Conservation (phyloP, 2,113 vertebrate species). For the Chloropsis hardwickii region DNA sequence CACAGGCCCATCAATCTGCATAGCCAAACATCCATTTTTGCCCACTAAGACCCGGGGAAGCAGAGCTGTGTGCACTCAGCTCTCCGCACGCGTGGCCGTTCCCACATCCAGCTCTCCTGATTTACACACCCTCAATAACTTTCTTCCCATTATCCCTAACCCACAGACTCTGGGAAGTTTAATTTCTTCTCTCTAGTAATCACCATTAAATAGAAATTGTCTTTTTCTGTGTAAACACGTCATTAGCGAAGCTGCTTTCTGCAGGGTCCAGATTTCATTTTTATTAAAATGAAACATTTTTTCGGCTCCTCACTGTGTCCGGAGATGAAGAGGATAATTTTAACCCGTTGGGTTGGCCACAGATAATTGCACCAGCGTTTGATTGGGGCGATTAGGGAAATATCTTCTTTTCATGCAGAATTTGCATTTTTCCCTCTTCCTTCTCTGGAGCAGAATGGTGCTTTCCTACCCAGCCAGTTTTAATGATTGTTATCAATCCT, state of each 20-base stretch:
- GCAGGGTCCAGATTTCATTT: conserved; percentile 81
- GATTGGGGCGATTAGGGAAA: conserved; percentile 82
- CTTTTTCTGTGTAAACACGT: conserved; percentile 83
- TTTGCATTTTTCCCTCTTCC: conserved; percentile 74
- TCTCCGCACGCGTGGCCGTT: rapidly evolving
- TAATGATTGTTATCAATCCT: conserved; percentile 77
- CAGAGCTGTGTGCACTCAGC: not conserved
- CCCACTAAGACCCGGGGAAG: rapidly evolving
- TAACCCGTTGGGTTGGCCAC: conserved; percentile 78
- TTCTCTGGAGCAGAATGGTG: conserved; percentile 63
- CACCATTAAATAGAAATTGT: conserved; percentile 85
- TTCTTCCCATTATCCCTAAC: conserved; percentile 76
- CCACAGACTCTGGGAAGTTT: conserved; percentile 75
- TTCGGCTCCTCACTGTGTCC: conserved; percentile 75
- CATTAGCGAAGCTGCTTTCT: conserved; percentile 78
- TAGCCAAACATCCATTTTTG: rapidly evolving
- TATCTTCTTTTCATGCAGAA: conserved; percentile 69
- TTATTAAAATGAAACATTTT: conserved; percentile 82
- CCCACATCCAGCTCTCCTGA: not conserved
- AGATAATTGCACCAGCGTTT: conserved; percentile 76
- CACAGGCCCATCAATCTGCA: rapidly evolving
- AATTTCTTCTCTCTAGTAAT: conserved; percentile 80
- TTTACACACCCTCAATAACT: conserved; percentile 53
- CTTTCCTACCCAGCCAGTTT: conserved; percentile 70
- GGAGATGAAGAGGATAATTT: conserved; percentile 78